Percentiles rank a stretch among this genome's conserved stretches.
phyloP scores from a whole-genome alignment of 2,888 invertebrate species.

The Gastrophysa polygoni region DNA sequence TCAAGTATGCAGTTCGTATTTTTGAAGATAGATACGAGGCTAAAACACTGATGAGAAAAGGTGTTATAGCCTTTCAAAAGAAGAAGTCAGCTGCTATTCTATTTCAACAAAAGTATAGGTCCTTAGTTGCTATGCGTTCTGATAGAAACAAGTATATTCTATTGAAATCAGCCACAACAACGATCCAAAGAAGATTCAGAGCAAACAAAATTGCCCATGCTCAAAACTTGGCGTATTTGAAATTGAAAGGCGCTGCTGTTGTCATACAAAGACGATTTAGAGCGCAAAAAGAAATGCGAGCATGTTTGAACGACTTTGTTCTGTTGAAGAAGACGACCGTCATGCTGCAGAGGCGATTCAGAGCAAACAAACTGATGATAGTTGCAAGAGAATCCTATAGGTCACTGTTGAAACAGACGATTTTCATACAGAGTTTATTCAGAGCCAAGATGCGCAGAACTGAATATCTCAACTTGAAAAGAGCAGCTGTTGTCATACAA shows the following conservation, averaged over 20 bases:
- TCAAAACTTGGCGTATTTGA: slow-evolving; percentile 21
- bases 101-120: slow-evolving; percentile 54
- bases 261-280: slow-evolving; percentile 60
- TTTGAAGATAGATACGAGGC: slow-evolving; percentile 24
- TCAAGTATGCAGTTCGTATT: slow-evolving; percentile 26
- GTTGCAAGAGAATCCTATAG: slow-evolving; percentile 24
- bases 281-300: slow-evolving; percentile 49
- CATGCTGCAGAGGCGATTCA: slow-evolving; percentile 40
- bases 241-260: slow-evolving; percentile 42
- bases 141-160: slow-evolving; percentile 51
- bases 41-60: slow-evolving; percentile 46
- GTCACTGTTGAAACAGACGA: slow-evolving; percentile 33
- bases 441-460: too few species aligned
- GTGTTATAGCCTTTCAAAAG: slow-evolving; percentile 49
- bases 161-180: slow-evolving; percentile 54
- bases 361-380: slow-evolving; percentile 41
- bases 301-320: slow-evolving; percentile 33
- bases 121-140: slow-evolving; percentile 49
- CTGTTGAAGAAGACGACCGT: slow-evolving; percentile 47
- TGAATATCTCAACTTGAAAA: too few species aligned
- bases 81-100: slow-evolving; percentile 47
- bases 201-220: slow-evolving; percentile 55
- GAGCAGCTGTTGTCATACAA: too few species aligned
- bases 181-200: slow-evolving; percentile 62
- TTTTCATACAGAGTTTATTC: slow-evolving; percentile 18